Evolutionary conservation across 2,888 invertebrate species (phyloP), one percentile per base, ranked within the genome.

Genomic region (Phengaris arion): DNA sequence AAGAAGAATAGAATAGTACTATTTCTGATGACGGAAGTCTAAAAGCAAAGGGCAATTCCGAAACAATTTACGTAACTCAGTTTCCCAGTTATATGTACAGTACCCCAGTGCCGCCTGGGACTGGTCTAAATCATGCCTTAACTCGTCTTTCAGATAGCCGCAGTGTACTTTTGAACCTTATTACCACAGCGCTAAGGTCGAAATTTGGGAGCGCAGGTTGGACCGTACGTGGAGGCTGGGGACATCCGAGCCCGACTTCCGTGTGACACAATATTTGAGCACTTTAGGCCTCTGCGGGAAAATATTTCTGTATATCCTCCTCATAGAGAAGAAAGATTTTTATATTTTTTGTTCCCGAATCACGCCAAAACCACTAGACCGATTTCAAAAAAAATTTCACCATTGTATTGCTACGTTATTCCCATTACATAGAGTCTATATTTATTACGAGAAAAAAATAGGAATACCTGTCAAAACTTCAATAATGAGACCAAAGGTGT

Each of bases 271-370:
- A 64, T 45, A 64, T 64, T 64, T 64, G 64, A 64, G 64, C 22
- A 64, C 64, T 45, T 45, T 22, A 22, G 45, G 64, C 64, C 64
- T 80, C 76, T 77, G 77, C 76, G 74, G 75, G 77, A 79, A 35
- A 35, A 64, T 64, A 64, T 64, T 64, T 64, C 64, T 45, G 35
- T 35, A 73, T 15, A 12, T 72, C 74, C 52, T 46, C 12, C 22
- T 64, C 6, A 2, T 55, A 54, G 22, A 22, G 22, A 22, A 1
- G 22, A 22, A 22, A 22, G 0, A 22, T 22, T 22, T 22, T 22
- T 22, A 22, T 22, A 22, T 22, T 22, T 22, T 22, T 22, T 22
- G 22, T 22, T 22, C 22, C 22, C 22, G 1, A 22, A 1, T 22
- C 22, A 22, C 22, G 22, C 22, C 22, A 22, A 35, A 35, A 35